A percentile compares a stretch with the other conserved stretches of the same genome.
Evolutionary conservation across 2,797 vertebrate genomes (phyloP).

Genomic region (Oreochromis mossambicus): DNA sequence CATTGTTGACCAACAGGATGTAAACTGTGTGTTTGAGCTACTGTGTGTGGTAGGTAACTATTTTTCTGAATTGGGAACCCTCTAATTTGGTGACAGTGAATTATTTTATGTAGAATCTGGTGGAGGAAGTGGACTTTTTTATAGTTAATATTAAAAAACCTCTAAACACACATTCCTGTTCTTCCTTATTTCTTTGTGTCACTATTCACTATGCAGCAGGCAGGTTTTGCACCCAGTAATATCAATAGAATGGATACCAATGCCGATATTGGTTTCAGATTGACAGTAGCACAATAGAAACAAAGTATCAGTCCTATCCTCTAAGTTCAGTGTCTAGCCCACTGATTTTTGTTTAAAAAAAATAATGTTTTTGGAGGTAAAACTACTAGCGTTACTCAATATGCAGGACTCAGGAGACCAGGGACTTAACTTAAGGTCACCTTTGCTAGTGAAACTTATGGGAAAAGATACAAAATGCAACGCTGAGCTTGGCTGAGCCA

Average conservation of each 20-base stretch:
- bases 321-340: no score
- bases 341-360: no score
- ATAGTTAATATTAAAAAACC: conserved; percentile 50
- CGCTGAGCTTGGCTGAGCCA: no score
- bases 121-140: conserved; percentile 42
- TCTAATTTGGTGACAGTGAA: conserved; percentile 19
- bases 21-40: conserved; percentile 14
- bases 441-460: no score
- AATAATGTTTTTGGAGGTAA: no score
- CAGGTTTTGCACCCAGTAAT: not conserved
- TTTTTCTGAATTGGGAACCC: not conserved
- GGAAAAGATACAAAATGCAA: no score
- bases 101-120: conserved; percentile 37
- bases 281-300: not conserved
- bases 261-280: not conserved
- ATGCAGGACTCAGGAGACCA: no score
- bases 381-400: no score
- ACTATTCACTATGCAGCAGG: not conserved
- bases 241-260: not conserved
- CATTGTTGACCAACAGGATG: conserved; percentile 22
- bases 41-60: not conserved
- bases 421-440: no score
- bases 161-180: not conserved
- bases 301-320: not conserved
- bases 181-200: not conserved